phyloP scores from a whole-genome alignment of 1,140 invertebrate genomes.

The Dysdera silvatica region DNA sequence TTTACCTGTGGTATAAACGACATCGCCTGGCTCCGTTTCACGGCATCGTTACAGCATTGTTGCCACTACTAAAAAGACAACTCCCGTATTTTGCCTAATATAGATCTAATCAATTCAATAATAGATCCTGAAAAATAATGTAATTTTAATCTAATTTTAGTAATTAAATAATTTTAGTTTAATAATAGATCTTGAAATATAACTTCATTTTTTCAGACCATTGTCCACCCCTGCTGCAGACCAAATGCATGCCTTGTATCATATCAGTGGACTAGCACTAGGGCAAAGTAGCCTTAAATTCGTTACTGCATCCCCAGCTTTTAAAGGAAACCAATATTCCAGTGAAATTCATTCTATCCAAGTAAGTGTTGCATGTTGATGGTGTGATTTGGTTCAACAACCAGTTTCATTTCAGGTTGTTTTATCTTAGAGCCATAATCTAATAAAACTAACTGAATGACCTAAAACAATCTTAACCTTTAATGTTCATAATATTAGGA shows the following conservation, averaged over 20 bases:
- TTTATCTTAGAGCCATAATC: too few species aligned
- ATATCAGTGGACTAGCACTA: slow-evolving; percentile 39
- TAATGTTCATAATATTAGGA: background rate
- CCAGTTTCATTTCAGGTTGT: background rate
- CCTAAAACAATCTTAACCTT: background rate
- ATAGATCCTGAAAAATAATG: too few species aligned
- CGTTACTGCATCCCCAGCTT: slow-evolving; percentile 28
- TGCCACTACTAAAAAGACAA: too few species aligned
- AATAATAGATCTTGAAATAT: background rate
- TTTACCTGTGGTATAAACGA: too few species aligned
- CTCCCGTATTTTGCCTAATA: too few species aligned
- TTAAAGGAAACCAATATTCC: slow-evolving; percentile 29
- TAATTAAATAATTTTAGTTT: background rate
- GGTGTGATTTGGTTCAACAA: background rate
- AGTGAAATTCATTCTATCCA: slow-evolving; percentile 42
- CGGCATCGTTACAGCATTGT: too few species aligned
- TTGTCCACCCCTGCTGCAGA: slow-evolving; percentile 30
- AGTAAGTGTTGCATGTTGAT: slow-evolving; percentile 29
- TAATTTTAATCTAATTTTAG: background rate
- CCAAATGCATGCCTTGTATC: slow-evolving; percentile 38
- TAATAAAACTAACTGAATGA: too few species aligned
- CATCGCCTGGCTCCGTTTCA: too few species aligned
- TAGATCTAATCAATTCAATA: too few species aligned
- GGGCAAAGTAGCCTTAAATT: slow-evolving; percentile 43
- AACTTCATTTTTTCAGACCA: slow-evolving; percentile 31